Conservation (phyloP, 1,140 invertebrate genomes). For the Anoplolepis gracilipes region DNA sequence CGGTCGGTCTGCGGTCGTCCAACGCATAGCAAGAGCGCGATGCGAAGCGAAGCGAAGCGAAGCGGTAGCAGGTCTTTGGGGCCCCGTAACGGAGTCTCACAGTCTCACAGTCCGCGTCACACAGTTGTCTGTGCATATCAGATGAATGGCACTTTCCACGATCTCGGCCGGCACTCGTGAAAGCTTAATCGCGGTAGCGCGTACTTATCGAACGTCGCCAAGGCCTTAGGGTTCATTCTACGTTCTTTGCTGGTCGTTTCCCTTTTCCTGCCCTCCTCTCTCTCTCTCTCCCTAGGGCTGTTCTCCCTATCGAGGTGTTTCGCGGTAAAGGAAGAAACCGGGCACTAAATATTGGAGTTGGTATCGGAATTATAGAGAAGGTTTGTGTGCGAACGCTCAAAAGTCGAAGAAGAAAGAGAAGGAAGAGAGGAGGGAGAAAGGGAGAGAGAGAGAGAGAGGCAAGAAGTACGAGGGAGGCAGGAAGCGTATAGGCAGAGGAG, state of each 20-base stretch:
- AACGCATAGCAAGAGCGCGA: slow-evolving; percentile 45
- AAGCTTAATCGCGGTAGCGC: slow-evolving; percentile 79
- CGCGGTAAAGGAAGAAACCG: slow-evolving; percentile 69
- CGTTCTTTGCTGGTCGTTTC: slow-evolving; percentile 41
- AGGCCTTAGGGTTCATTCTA: slow-evolving; percentile 60
- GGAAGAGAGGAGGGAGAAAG: slow-evolving; percentile 32
- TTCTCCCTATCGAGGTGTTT: slow-evolving; percentile 52
- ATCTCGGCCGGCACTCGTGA: slow-evolving; percentile 80
- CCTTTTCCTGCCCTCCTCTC: background rate
- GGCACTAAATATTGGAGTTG: slow-evolving; percentile 81
- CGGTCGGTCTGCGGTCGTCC: slow-evolving; percentile 52
- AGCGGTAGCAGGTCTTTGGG: slow-evolving; percentile 73
- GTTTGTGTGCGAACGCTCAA: slow-evolving; percentile 62
- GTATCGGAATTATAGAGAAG: slow-evolving; percentile 76
- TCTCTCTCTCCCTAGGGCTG: background rate
- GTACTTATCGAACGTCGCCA: slow-evolving; percentile 79
- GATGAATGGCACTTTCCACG: slow-evolving; percentile 74
- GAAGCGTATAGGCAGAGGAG: slow-evolving; percentile 41
- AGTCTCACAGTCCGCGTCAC: slow-evolving; percentile 84
- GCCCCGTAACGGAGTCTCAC: slow-evolving; percentile 82
- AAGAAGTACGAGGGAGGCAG: slow-evolving; percentile 23
- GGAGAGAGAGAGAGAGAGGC: background rate
- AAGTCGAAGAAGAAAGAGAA: slow-evolving; percentile 46
- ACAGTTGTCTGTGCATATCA: slow-evolving; percentile 83
- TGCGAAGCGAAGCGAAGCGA: background rate